These are phyloP conservation scores for Orchesella cincta DNA, from an alignment of 1,140 invertebrate species.

Conservation along the genomic window DNA sequence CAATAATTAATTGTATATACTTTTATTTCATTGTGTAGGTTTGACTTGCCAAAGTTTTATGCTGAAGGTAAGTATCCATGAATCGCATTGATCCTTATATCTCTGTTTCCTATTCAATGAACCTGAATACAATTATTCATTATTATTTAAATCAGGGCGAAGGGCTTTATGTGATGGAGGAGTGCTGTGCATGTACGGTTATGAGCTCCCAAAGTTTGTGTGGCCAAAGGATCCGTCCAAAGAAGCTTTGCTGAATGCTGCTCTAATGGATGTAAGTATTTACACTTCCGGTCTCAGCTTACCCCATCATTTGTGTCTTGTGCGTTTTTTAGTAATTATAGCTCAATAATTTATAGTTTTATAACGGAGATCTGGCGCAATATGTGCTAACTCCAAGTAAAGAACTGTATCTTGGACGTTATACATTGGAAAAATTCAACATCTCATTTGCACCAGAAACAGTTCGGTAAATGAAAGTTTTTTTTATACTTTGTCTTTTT, in stretches of 20 bases:
- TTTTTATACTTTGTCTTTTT: conserved; percentile 12
- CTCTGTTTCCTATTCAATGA: not conserved
- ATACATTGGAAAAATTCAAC: not conserved
- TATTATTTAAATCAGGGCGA: conserved; percentile 8
- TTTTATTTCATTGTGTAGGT: conserved; percentile 32
- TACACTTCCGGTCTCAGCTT: not conserved
- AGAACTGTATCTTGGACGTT: conserved; percentile 6
- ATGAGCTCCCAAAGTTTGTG: conserved; percentile 18
- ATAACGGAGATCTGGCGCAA: not conserved
- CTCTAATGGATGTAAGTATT: conserved; percentile 34
- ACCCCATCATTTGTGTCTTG: not conserved
- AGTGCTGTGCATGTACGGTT: not conserved
- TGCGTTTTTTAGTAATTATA: too few species aligned
- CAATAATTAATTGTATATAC: not conserved
- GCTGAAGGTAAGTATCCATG: conserved; percentile 55
- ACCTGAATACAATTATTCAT: not conserved
- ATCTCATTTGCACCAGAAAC: conserved; percentile 13
- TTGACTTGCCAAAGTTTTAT: conserved; percentile 59
- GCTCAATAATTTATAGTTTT: conserved; percentile 16
- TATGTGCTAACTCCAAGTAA: not conserved
- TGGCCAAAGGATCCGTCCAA: conserved; percentile 18
- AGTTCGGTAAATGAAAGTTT: conserved; percentile 5
- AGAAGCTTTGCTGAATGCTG: conserved; percentile 25
- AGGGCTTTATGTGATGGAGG: not conserved
- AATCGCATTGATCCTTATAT: not conserved